Evolutionary conservation across 1,140 invertebrate genomes (phyloP), one percentile per base, ranked within the genome.

Genomic region (Drosophila triauraria): DNA sequence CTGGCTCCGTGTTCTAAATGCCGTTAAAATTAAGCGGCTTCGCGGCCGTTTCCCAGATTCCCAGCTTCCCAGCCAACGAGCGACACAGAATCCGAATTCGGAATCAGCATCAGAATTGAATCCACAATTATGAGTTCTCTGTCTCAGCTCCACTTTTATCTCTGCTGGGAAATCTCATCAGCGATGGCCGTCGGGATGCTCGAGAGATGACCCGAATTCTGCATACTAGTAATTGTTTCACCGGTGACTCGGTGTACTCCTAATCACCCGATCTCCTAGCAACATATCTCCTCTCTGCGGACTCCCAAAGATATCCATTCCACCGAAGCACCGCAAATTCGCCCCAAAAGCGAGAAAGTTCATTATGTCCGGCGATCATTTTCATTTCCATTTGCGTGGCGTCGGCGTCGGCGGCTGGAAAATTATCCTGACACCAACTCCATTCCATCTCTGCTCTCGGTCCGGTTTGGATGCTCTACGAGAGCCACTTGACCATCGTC

Each of bases 341-440:
- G 48, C 80, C 85, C 81, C 80, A 79, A 82, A 74, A 81, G 81
- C 85, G 85, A 90, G 85, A 88, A 88, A 90, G 85, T 88, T 90
- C 75, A 82, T 90, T 84, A 81, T 78, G 81, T 74, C 75, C 74
- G 60, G 23, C 74, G 71, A 83, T 80, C 68, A 75, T 87, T 71
- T 88, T 80, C 68, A 75, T 87, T 71, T 88, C 54, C 78, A 82
- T 88, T 80, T 87, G 80, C 83, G 79, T 86, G 83, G 83, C 67
- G 83, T 84, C 70, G 62, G 65, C 53, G 68, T 32, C 47, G 57
- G 58, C 51, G 64, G 63, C 58, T 43, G 57, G 58, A 54, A 88
- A 88, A 88, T 81, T 88, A 88, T 88, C 85, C 85, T 88, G 85
- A 88, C n/a, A 88, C 80, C 65, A 40, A 35, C 61, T 63, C 53